Conservation (phyloP, 1,140 invertebrate species). For the Leptonema lineaticorne region DNA sequence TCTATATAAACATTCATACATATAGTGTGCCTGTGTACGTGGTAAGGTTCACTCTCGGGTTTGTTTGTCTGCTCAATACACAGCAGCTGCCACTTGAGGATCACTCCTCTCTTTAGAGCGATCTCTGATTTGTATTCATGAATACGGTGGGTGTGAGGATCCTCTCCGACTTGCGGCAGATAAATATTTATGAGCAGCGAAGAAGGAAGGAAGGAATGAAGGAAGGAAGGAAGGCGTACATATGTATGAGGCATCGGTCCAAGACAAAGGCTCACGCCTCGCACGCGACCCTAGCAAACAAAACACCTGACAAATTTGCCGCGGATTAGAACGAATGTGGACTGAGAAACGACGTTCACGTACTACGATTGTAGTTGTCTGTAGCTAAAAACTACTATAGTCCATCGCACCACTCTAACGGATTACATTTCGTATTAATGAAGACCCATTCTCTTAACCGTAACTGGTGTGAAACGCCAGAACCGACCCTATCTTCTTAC, state of each 20-base stretch:
- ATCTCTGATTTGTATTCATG: conserved; percentile 33
- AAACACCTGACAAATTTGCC: conserved; percentile 31
- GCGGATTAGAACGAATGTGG: conserved; percentile 23
- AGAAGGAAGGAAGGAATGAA: conserved; percentile 22
- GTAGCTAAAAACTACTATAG: too few relatives aligned
- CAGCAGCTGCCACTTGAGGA: conserved; percentile 20
- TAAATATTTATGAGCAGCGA: conserved; percentile 29
- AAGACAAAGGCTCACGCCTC: conserved; percentile 15
- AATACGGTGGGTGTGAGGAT: conserved; percentile 23
- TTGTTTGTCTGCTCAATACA: background rate
- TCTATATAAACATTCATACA: too few relatives aligned
- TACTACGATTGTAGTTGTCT: background rate
- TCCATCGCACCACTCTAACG: conserved; percentile 9
- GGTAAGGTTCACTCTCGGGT: background rate
- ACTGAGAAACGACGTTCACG: background rate
- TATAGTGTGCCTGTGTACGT: background rate
- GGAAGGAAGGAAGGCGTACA: conserved; percentile 9
- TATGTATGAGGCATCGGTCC: conserved; percentile 13
- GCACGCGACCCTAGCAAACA: conserved; percentile 7
- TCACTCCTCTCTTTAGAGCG: conserved; percentile 26
- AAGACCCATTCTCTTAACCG: background rate
- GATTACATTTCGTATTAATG: conserved; percentile 25
- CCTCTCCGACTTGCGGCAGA: conserved; percentile 28
- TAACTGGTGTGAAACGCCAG: too few relatives aligned
- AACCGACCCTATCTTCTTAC: background rate